These are phyloP conservation scores for Leptonema lineaticorne DNA, from an alignment of 1,140 invertebrate genomes.

Conservation along the genomic window DNA sequence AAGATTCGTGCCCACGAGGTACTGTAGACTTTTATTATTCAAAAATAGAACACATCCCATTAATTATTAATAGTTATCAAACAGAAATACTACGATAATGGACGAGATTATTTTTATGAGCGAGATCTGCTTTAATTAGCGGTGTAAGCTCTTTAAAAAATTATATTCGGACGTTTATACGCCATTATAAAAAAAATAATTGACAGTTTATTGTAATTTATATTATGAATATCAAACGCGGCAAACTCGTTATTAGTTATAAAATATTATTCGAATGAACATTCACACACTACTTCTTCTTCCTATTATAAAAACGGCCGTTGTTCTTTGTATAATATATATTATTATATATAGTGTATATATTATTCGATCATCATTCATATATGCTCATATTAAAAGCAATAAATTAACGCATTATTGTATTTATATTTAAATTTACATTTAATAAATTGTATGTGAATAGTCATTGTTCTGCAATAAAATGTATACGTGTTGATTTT, in stretches of 20 bases:
- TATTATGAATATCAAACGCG: slow-evolving; percentile 13
- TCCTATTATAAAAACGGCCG: neutral
- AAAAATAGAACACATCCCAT: too few relatives aligned
- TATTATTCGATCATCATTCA: neutral
- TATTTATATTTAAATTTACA: slow-evolving; percentile 6
- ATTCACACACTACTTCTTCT: slow-evolving; percentile 6
- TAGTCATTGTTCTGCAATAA: neutral
- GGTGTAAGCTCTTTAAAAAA: slow-evolving; percentile 1
- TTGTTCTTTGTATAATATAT: neutral
- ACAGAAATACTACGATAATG: too few relatives aligned
- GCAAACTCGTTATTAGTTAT: slow-evolving; percentile 7
- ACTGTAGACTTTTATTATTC: too few relatives aligned
- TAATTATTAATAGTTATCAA: too few relatives aligned
- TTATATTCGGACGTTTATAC: neutral
- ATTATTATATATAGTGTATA: neutral
- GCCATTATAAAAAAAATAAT: slow-evolving; percentile 11
- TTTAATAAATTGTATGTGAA: slow-evolving; percentile 10
- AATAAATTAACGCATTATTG: slow-evolving; percentile 8
- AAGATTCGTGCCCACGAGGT: too few relatives aligned
- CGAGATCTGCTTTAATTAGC: slow-evolving; percentile 9
- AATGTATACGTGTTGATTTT: neutral
- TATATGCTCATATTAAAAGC: slow-evolving; percentile 3
- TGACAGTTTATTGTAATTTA: slow-evolving; percentile 15
- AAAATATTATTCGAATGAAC: slow-evolving; percentile 12
- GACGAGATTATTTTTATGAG: too few relatives aligned